Base-by-base conservation (phyloP, 2,888 invertebrate species). In the Cryptocephalus moraei region DNA sequence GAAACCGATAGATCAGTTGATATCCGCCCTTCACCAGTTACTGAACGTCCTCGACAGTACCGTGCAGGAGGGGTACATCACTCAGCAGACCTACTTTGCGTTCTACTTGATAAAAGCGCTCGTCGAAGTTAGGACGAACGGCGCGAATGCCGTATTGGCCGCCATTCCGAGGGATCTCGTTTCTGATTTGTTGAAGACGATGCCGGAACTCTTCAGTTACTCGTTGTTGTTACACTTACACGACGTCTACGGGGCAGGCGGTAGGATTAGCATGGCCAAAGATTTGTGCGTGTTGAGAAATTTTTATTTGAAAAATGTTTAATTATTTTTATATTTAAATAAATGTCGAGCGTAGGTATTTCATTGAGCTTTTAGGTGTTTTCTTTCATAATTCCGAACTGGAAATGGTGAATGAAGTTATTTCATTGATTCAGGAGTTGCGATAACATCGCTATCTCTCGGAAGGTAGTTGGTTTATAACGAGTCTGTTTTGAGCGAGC, bases 261-360 rank as follows among this genome's bases (percentile, higher is more conserved):
- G 93, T 1, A 78, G 92, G 47, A 87, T 87, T 64, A 82, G 87
- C 48, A 90, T 91, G 45, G 90, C 92, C 1, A 80, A 90, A 61
- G 91, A 91, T 69, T 73, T 94, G 49, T 91, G 92, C 67, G 79
- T 92, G 62, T 77, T 90, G 60, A 77, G 90, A 52, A 91, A 91
- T 71, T 86, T 89, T 74, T 78, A 81, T 58, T 71, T 88, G 33
- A 77, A 79, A 6, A 22, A 22, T 6, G 22, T 22, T 22, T 22
- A 22, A 22, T 22, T 22, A 22, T 22, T 22, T 22, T 22, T 22
- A 22, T 22, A 22, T 22, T 2, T 22, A 22, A 22, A 22, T 22
- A 22, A 22, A 22, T 22, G 22, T 22, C 22, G 22, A 22, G 22
- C 6, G 22, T 22, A 22, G 22, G 22, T 6, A 22, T 22, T 22